Conservation (phyloP, 2,113 vertebrate species). For the Catharus fuscescens region DNA sequence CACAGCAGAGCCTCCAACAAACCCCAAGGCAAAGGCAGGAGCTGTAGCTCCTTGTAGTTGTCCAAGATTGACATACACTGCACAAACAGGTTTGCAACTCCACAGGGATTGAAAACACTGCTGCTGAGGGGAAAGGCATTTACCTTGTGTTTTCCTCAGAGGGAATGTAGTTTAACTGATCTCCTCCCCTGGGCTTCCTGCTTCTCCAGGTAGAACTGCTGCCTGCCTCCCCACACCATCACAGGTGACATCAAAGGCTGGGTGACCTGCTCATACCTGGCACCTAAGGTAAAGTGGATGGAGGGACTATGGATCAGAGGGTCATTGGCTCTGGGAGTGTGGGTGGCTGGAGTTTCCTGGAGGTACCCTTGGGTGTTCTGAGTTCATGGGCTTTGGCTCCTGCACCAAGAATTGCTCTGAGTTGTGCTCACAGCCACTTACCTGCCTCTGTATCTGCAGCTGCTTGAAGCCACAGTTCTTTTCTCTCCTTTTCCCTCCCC, state of each 20-base stretch:
- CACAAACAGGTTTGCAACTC: not conserved
- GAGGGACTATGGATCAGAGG: not conserved
- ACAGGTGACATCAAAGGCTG: slow-evolving; percentile 71
- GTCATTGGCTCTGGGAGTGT: not conserved
- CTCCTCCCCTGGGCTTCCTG: not conserved
- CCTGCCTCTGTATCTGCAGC: not conserved
- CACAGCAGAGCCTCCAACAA: not conserved
- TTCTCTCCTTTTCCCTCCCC: not conserved
- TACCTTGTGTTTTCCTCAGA: not conserved
- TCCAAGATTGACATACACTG: rapidly evolving
- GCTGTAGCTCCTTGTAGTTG: not conserved
- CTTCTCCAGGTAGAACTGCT: not conserved
- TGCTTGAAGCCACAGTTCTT: not conserved
- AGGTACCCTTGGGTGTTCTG: not conserved
- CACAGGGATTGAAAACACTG: not conserved
- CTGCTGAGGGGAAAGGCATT: not conserved
- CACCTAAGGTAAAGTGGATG: slow-evolving; percentile 72
- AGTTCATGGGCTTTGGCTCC: not conserved
- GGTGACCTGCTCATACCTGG: slow-evolving; percentile 63
- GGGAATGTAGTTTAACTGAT: not conserved
- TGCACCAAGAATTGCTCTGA: not conserved
- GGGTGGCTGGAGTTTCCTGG: not conserved
- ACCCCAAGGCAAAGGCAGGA: not conserved
- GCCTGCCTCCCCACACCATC: not conserved
- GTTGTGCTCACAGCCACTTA: not conserved